Evolutionary conservation across 2,888 invertebrate genomes (phyloP), one percentile per base, ranked within the genome.

Genomic region (Euclidia mi): DNA sequence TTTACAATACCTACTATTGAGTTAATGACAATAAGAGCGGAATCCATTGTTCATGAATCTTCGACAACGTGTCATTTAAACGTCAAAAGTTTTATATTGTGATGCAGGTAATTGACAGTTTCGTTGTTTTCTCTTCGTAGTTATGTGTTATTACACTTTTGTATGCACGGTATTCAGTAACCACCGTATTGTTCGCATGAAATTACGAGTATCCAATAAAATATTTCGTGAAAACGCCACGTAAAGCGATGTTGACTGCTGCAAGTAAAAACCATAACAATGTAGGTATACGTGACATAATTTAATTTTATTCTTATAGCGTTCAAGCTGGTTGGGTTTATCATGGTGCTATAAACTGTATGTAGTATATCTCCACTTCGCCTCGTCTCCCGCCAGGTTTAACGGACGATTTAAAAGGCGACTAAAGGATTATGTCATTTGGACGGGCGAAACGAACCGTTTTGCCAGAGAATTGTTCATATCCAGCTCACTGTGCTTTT

Each of bases 301-400:
- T 56, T 56, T 56, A 56, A 56, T 56, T 56, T 56, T 49, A 56
- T 49, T 42, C 48, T 42, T 47, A 44, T 37, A 48, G 38, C 35
- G 47, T 43, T 55, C 25, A 37, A 43, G 48, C 40, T 40, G 56
- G 48, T 43, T 49, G 28, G 48, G n/a, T 48, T 48, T 56, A 49
- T 34, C 25, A 32, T 56, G 31, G 32, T 34, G 48, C 40, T 44
- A 55, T 43, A 38, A 44, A 48, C 17, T 56, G 37, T 34, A 43
- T 45, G 40, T 41, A 46, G 40, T 46, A 47, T 37, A 31, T 47
- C 18, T 37, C 37, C 31, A 43, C 37, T 17, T 34, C 34, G 14
- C 31, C 20, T 12, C 14, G 3, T 10, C 45, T 32, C 10, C 4
- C 20, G 3, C 12, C 17, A 29, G 37, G 29, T 38, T 47, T 47